phyloP scores from a whole-genome alignment of 1,140 invertebrate genomes.

The Panulirus ornatus region DNA sequence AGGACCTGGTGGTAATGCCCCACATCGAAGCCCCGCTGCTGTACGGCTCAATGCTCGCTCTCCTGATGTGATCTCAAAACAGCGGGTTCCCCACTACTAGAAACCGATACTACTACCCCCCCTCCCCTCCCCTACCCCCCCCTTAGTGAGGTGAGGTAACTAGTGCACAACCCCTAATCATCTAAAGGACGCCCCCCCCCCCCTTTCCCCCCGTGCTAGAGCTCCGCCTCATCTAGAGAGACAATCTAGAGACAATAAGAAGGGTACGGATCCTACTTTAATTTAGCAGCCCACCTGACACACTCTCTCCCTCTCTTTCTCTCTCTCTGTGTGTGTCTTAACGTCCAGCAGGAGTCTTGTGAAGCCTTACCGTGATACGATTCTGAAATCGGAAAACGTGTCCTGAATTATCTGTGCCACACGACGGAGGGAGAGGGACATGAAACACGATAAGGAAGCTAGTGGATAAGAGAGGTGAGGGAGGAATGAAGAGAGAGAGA shows the following conservation, averaged over 20 bases:
- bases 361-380: constrained; percentile 27
- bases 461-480: background rate
- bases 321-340: too few species aligned
- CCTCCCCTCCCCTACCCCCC: too few species aligned
- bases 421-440: background rate
- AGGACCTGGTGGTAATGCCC: too few species aligned
- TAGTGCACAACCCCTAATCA: too few species aligned
- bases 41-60: too few species aligned
- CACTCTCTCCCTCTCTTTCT: too few species aligned
- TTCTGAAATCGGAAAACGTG: constrained; percentile 31
- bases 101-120: too few species aligned
- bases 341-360: background rate
- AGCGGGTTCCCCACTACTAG: too few species aligned
- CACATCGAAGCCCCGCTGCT: too few species aligned
- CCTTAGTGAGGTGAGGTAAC: too few species aligned
- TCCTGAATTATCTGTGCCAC: constrained; percentile 18
- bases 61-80: too few species aligned
- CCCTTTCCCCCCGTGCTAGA: background rate
- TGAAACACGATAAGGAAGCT: background rate
- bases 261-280: constrained; percentile 32
- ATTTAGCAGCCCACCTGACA: background rate
- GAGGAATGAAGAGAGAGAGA: background rate
- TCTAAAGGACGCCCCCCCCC: too few species aligned
- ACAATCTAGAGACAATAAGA: constrained; percentile 21
- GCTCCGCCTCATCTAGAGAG: background rate